Evolutionary conservation across 2,797 vertebrate species (phyloP).

Genomic region (Morus bassanus): DNA sequence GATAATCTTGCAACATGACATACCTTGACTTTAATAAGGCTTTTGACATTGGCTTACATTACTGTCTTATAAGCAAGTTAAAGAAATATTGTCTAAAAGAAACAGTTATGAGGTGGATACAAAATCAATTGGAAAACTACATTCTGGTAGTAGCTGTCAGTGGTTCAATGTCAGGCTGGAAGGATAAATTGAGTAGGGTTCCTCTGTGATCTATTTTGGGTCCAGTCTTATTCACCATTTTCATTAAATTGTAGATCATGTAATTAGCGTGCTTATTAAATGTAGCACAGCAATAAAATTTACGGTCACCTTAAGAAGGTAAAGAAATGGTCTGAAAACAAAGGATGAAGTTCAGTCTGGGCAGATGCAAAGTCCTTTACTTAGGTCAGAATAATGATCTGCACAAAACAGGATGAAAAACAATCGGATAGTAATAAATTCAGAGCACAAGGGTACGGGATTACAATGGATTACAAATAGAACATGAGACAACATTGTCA

Average conservation of each 20-base stretch:
- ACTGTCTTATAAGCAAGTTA: not conserved
- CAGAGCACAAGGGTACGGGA: not conserved
- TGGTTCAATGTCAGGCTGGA: not conserved
- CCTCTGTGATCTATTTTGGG: not conserved
- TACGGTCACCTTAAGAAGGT: not conserved
- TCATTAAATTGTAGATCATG: not conserved
- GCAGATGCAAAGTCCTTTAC: not conserved
- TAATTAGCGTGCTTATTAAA: not conserved
- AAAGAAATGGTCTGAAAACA: not conserved
- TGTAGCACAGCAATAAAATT: not conserved
- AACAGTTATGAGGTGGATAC: not conserved
- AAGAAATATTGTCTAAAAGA: not conserved
- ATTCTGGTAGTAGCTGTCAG: not conserved
- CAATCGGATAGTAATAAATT: not conserved
- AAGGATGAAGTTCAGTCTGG: not conserved
- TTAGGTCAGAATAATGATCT: not conserved
- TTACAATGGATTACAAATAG: constrained; percentile 24
- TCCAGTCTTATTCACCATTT: not conserved
- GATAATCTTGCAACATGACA: not conserved
- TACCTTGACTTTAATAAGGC: not conserved
- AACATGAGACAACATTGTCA: constrained; percentile 7
- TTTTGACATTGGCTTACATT: not conserved
- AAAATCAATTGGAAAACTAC: not conserved
- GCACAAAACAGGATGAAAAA: not conserved
- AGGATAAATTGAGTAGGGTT: not conserved